Base-by-base conservation (phyloP, 1,140 invertebrate genomes). In the Argopecten irradians region DNA sequence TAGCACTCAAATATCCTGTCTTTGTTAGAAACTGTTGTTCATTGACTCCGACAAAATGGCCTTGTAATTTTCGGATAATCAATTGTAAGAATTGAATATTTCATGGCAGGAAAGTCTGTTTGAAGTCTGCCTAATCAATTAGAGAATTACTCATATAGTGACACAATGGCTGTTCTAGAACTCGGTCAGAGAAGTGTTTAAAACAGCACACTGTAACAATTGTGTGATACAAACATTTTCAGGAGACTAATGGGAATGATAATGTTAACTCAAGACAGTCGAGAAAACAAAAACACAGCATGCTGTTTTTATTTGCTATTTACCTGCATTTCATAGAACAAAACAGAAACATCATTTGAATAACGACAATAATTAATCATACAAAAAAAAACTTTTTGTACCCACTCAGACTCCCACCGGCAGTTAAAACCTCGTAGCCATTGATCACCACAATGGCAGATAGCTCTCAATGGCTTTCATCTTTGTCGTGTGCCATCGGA, bases 231-330 rank as follows among this genome's bases (percentile, higher is more conserved):
- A 71, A 71, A 28, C 55, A 71, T 71, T n/a, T 71, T n/a, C 22
- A 46, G 22, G 55, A 71, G 55, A 71, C 55, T 71, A n/a, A n/a
- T 71, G 55, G n/a, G 55, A 71, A 71, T 71, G n/a, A 71, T n/a
- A n/a, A 71, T 28, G n/a, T 16, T n/a, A 71, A n/a, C 11, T 71
- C 22, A 71, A 7, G 55, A 28, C 22, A 46, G 2, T 28, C 5
- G n/a, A 71, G n/a, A 71, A 28, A 71, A 39, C 5, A 5, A 39
- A 28, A 71, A 71, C 5, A 71, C 22, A n/a, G n/a, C n/a, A n/a
- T 71, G 55, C 55, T 71, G 55, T n/a, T 71, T 46, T 71, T 71
- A 71, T 28, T n/a, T 71, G 2, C 55, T 28, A n/a, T 71, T n/a
- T 71, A 71, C 55, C 55, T n/a, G 55, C 2, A 28, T 71, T 71